Evolutionary conservation across 2,113 vertebrate species (phyloP).

Genomic region (Sardina pilchardus): DNA sequence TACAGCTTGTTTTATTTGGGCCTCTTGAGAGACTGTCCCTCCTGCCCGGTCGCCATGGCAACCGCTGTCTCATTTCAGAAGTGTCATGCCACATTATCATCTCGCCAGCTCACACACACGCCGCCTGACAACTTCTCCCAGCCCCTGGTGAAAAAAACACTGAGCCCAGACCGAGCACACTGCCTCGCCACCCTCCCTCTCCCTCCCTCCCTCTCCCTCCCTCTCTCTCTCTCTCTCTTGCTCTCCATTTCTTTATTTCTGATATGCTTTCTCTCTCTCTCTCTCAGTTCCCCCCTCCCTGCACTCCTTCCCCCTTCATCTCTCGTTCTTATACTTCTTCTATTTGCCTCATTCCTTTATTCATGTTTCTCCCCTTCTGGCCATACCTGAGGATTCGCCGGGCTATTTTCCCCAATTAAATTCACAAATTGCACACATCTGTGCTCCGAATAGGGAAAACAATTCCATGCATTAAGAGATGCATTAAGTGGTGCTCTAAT

Average conservation of each 20-base stretch:
- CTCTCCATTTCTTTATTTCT: constrained; percentile 39
- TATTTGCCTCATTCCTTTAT: constrained; percentile 45
- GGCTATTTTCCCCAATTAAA: constrained; percentile 18
- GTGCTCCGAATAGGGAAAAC: constrained; percentile 8
- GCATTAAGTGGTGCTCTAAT: neutral
- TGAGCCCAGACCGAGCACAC: neutral
- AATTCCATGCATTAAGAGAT: constrained; percentile 3
- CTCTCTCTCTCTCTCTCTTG: constrained; percentile 13
- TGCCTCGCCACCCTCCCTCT: constrained; percentile 34
- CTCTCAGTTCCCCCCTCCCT: neutral
- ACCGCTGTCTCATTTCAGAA: constrained; percentile 99
- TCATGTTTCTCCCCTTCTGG: constrained; percentile 27
- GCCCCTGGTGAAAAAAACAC: constrained; percentile 77
- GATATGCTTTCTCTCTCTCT: constrained; percentile 42
- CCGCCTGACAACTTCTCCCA: constrained; percentile 93
- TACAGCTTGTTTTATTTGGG: constrained; percentile 99
- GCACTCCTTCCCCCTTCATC: constrained; percentile 18
- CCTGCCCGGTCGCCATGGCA: constrained; percentile 93
- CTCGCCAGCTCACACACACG: constrained; percentile 87
- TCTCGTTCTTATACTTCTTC: constrained; percentile 22
- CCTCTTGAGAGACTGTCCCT: constrained; percentile 91
- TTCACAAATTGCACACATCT: constrained; percentile 14
- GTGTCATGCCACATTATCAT: constrained; percentile 99
- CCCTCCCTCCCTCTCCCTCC: constrained; percentile 28
- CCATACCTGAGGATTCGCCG: constrained; percentile 47